phyloP scores from a whole-genome alignment of 2,888 invertebrate species.

The Amorpha juglandis region DNA sequence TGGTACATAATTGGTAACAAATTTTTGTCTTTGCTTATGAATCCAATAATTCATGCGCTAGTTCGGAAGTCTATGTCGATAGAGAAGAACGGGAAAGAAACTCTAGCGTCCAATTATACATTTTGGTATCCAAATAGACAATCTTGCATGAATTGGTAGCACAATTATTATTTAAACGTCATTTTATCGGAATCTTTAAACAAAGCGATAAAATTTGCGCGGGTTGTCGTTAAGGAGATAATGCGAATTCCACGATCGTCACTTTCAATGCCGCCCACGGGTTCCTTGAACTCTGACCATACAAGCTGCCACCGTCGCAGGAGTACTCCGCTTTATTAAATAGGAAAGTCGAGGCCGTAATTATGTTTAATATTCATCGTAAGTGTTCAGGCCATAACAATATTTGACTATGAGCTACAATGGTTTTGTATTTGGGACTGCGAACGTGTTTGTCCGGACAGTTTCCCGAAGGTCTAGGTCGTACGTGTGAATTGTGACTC shows the following conservation, averaged over 20 bases:
- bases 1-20: too few species aligned
- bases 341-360: constrained; percentile 39
- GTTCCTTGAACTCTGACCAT: constrained; percentile 36
- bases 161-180: background rate
- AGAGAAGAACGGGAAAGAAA: too few species aligned
- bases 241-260: constrained; percentile 30
- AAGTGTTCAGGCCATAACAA: background rate
- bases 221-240: constrained; percentile 32
- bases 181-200: constrained; percentile 1
- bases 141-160: background rate
- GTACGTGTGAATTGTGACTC: constrained; percentile 30
- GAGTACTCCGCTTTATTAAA: constrained; percentile 23
- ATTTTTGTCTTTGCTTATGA: too few species aligned
- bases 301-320: constrained; percentile 31
- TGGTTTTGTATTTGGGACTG: constrained; percentile 28
- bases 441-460: constrained; percentile 25
- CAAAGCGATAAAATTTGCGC: constrained; percentile 23
- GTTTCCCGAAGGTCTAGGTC: constrained; percentile 40
- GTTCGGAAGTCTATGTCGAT: too few species aligned
- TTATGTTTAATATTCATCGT: constrained; percentile 30
- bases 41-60: too few species aligned
- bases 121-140: background rate
- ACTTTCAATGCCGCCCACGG: constrained; percentile 26
- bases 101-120: too few species aligned
- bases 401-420: constrained; percentile 14